A percentile compares a stretch with the other conserved stretches of the same genome.
Conservation (phyloP, 2,888 invertebrate genomes). For the Lucinisca nassula region DNA sequence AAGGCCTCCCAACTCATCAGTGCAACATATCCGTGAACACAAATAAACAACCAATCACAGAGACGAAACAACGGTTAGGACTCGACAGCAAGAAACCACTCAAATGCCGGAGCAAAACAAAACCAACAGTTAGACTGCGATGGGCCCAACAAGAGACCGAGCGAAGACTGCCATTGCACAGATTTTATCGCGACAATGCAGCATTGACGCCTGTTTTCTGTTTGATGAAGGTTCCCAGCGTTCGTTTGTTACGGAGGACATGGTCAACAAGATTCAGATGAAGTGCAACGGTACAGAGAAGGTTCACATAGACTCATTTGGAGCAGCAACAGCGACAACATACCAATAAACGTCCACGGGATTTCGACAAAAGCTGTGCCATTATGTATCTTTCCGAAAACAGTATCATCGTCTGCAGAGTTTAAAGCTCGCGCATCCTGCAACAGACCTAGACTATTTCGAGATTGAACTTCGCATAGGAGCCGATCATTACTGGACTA, state of each 20-base stretch:
- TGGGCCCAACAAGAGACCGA: no score
- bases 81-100: no score
- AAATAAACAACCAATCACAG: no score
- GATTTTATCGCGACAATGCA: background rate
- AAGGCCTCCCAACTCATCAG: no score
- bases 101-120: no score
- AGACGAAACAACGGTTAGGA: no score
- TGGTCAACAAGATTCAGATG: constrained; percentile 47
- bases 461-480: constrained; percentile 19
- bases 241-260: constrained; percentile 44
- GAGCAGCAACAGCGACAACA: constrained; percentile 21
- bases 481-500: constrained; percentile 54
- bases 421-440: constrained; percentile 53
- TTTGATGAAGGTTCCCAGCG: constrained; percentile 44
- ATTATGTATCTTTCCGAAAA: background rate
- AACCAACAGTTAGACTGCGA: no score
- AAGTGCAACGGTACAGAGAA: constrained; percentile 24
- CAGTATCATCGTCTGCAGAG: background rate
- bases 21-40: no score
- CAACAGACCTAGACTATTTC: no score
- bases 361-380: constrained; percentile 59
- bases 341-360: constrained; percentile 53
- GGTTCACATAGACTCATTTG: constrained; percentile 43
- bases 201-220: constrained; percentile 14
- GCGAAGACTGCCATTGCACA: constrained; percentile 28